Conservation (phyloP, 23 tunicate genomes). For the Ascidia mentula region DNA sequence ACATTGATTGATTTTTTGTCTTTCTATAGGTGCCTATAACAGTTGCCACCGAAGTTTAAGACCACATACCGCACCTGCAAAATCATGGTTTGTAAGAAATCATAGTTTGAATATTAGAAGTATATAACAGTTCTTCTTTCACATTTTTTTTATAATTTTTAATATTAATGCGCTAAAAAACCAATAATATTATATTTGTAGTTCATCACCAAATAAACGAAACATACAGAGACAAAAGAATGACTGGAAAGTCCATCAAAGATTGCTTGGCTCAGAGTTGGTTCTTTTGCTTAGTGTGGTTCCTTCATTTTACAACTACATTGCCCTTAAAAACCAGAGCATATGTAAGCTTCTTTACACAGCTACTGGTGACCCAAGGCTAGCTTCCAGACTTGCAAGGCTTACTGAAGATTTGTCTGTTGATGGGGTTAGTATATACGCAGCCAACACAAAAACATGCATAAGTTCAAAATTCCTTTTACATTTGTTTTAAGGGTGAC, state of each 20-base stretch:
- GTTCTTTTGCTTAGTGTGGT: conserved; percentile 71
- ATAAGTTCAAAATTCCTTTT: neutral
- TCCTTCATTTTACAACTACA: conserved; percentile 77
- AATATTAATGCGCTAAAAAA: too few species aligned
- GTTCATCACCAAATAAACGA: neutral
- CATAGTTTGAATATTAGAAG: neutral
- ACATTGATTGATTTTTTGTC: too few species aligned
- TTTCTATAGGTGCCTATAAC: neutral
- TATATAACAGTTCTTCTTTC: neutral
- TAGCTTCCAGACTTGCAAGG: conserved; percentile 21
- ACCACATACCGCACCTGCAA: conserved; percentile 31
- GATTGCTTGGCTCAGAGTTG: conserved; percentile 70
- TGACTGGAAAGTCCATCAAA: conserved; percentile 60
- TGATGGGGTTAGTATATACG: conserved; percentile 40
- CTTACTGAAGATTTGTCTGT: conserved; percentile 33
- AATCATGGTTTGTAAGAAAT: neutral
- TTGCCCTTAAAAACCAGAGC: conserved; percentile 26
- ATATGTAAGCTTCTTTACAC: conserved; percentile 35
- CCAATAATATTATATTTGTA: too few species aligned
- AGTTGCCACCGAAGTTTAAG: neutral
- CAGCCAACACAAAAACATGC: neutral
- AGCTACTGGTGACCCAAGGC: conserved; percentile 51
- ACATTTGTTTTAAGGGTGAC: conserved; percentile 52
- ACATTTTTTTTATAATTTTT: too few species aligned
- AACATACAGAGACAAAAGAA: neutral